Evolutionary conservation across 2,888 invertebrate genomes (phyloP).

Genomic region (Flabesymbios commensalis): DNA sequence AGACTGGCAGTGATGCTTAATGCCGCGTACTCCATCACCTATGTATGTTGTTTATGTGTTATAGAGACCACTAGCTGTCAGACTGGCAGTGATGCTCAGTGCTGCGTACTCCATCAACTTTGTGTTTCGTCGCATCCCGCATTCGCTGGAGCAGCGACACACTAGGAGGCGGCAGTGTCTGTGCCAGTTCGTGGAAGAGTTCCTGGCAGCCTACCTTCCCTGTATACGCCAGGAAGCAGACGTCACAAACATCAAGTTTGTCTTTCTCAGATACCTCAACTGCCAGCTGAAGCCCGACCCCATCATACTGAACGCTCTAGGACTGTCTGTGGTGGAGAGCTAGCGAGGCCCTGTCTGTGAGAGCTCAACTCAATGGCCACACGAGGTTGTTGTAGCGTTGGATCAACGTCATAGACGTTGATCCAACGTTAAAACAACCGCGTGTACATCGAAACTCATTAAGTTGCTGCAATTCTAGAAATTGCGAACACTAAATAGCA

Average conservation of each 20-base stretch:
- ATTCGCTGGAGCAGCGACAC: slow-evolving; percentile 34
- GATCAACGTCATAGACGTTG: too few relatives aligned
- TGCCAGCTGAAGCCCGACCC: slow-evolving; percentile 27
- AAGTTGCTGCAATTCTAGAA: too few relatives aligned
- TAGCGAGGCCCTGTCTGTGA: too few relatives aligned
- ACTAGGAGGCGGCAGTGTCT: slow-evolving; percentile 36
- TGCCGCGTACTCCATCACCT: slow-evolving; percentile 41
- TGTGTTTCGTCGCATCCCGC: slow-evolving; percentile 33
- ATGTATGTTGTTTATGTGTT: too few relatives aligned
- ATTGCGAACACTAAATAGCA: too few relatives aligned
- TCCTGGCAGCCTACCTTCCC: slow-evolving; percentile 36
- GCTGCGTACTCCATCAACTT: slow-evolving; percentile 40
- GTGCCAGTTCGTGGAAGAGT: slow-evolving; percentile 40
- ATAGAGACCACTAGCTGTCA: slow-evolving; percentile 42
- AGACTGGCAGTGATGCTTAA: slow-evolving; percentile 45
- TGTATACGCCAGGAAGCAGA: slow-evolving; percentile 26
- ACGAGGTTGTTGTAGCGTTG: too few relatives aligned
- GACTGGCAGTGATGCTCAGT: slow-evolving; percentile 44
- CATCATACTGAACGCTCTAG: slow-evolving; percentile 26
- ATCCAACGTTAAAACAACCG: too few relatives aligned
- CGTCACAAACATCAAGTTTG: slow-evolving; percentile 17
- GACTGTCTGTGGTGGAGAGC: slow-evolving; percentile 14
- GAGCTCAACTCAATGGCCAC: too few relatives aligned
- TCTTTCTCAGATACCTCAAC: slow-evolving; percentile 29
- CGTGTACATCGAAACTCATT: too few relatives aligned